Evolutionary conservation across 2,113 vertebrate species (phyloP), one percentile per base, ranked within the genome.

Genomic region (Menidia beryllina): DNA sequence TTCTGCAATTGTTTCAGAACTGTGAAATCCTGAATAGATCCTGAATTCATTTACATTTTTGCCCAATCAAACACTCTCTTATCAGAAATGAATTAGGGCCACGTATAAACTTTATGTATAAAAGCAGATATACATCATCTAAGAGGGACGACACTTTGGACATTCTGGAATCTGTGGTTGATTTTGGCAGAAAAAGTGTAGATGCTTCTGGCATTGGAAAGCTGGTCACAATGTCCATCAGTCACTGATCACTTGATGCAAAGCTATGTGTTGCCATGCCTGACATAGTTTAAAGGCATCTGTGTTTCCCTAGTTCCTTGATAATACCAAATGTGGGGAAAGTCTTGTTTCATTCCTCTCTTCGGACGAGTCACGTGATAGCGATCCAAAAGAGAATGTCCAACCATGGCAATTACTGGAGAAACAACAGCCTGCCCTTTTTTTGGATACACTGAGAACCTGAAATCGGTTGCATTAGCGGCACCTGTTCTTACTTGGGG

Each of bases 401-500:
- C 82, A 75, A 68, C 67, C 57, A 56, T 52, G 61, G 77, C 58
- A 87, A 86, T 92, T 89, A 88, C 68, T 13, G 50, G 59, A 72
- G 52, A 77, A 86, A 76, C 77, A 85, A 80, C 65, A 74, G 24
- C 55, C 51, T 34, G 39, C 30, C 43, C 30, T 14, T 49, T 25
- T 24, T 14, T 8, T 27, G 66, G 72, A 79, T 63, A 74, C 64
- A 41, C 73, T 62, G 80, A 81, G 71, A 87, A 90, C 84, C 84
- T 89, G 79, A 88, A 88, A 91, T 90, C 84, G 86, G 79, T 83
- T 80, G 68, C 65, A 88, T 89, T 87, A 83, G 82, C 69, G 65
- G 88, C 91, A 94, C 93, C 93, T 94, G 92, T 87, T 93, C 91
- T 89, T 90, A 91, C 89, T 91, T 91, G 93, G 91, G 92, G 93